These are phyloP conservation scores for Anastatus disparis DNA, from an alignment of 1,140 invertebrate species.

Conservation along the genomic window DNA sequence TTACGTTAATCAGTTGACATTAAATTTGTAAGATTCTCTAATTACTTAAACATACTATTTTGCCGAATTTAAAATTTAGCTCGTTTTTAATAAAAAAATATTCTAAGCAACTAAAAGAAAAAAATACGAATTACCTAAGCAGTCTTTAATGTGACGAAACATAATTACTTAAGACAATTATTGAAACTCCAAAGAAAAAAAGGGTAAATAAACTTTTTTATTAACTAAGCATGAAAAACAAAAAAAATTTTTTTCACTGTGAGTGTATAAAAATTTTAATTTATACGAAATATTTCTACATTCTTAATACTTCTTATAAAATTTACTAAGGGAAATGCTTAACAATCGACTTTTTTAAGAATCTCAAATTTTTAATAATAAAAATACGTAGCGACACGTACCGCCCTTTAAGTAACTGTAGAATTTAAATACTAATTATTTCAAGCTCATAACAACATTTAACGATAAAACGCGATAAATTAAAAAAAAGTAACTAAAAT, in stretches of 20 bases:
- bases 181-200: background rate
- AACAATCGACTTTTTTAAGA: background rate
- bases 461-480: no score
- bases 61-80: background rate
- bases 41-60: background rate
- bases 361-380: no score
- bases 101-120: background rate
- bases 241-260: slow-evolving; percentile 6
- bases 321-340: background rate
- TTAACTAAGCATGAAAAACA: background rate
- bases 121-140: background rate
- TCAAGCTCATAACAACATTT: no score
- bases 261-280: background rate
- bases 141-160: slow-evolving; percentile 14
- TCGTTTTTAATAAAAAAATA: background rate
- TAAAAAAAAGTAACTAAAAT: no score
- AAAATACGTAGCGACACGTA: no score
- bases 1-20: background rate
- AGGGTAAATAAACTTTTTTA: slow-evolving; percentile 12
- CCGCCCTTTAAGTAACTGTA: no score
- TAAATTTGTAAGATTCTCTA: background rate
- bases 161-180: slow-evolving; percentile 9
- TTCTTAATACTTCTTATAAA: slow-evolving; percentile 11
- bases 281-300: slow-evolving; percentile 9
- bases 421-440: no score